A percentile compares a stretch with the other conserved stretches of the same genome.
Evolutionary conservation across 2,113 vertebrate genomes (phyloP).

Genomic region (Strix aluco): DNA sequence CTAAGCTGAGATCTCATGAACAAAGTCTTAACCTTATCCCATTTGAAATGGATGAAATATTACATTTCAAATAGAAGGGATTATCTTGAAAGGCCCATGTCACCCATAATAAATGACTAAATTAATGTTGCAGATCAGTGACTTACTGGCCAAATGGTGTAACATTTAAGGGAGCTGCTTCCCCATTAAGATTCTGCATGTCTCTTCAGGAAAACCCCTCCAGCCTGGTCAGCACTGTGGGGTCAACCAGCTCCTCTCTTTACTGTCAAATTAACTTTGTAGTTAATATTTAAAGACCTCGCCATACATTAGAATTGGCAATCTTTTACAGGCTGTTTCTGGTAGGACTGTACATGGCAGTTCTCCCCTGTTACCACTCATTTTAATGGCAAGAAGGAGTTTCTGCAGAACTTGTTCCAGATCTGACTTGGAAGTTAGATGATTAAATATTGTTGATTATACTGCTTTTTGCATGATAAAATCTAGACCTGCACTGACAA

Average conservation of each 20-base stretch:
- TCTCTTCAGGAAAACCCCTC: neutral
- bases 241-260: neutral
- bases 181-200: neutral
- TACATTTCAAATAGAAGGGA: neutral
- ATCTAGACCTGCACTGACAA: neutral
- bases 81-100: neutral
- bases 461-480: neutral
- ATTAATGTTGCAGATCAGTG: neutral
- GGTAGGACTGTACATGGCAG: neutral
- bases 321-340: neutral
- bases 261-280: neutral
- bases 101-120: neutral
- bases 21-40: neutral
- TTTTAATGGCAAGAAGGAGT: neutral
- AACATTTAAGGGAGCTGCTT: neutral
- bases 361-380: neutral
- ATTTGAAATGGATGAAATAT: neutral
- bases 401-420: neutral
- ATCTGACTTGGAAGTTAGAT: neutral
- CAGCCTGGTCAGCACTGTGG: neutral
- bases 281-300: neutral
- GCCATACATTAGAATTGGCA: accelerated
- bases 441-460: neutral
- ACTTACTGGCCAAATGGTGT: neutral
- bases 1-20: neutral